Percentiles rank a stretch among this genome's conserved stretches.
Evolutionary conservation across 2,113 vertebrate species (phyloP).

Genomic region (Atrichornis clamosus): DNA sequence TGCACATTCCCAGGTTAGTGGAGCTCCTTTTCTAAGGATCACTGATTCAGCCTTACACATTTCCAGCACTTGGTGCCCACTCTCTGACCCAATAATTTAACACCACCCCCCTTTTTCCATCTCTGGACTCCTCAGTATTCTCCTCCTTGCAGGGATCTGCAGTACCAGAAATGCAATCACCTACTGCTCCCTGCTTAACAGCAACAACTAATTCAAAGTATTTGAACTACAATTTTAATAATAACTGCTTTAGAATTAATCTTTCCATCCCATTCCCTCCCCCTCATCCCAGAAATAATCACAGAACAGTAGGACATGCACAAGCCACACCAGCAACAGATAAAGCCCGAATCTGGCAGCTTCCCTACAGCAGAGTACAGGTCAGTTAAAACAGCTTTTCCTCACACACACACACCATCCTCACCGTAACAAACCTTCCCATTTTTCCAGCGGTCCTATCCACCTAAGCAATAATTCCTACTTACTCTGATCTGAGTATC

Average conservation of each 20-base stretch:
- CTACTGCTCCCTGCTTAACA: constrained; percentile 11
- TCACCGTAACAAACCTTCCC: constrained; percentile 18
- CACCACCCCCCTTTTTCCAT: not conserved
- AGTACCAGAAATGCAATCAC: constrained; percentile 17
- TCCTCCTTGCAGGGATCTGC: constrained; percentile 17
- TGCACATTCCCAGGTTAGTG: constrained; percentile 29
- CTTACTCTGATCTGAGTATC: constrained; percentile 86
- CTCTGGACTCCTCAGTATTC: constrained; percentile 22
- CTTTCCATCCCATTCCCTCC: not conserved
- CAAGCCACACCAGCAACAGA: constrained; percentile 58
- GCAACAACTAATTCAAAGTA: constrained; percentile 68
- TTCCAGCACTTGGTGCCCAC: not conserved
- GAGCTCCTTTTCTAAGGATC: constrained; percentile 37
- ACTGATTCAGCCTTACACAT: constrained; percentile 45
- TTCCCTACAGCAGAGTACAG: constrained; percentile 41
- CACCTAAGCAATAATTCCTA: constrained; percentile 62
- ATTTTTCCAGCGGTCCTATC: constrained; percentile 6
- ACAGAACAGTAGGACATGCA: not conserved
- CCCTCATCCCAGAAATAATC: not conserved
- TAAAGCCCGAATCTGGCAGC: constrained; percentile 43
- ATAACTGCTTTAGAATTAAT: not conserved
- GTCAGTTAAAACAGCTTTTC: constrained; percentile 39
- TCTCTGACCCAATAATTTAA: constrained; percentile 43
- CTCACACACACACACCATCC: not conserved
- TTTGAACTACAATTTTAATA: constrained; percentile 8